Evolutionary conservation across 2,797 vertebrate genomes (phyloP), one percentile per base, ranked within the genome.

Genomic region (Vireo griseus): DNA sequence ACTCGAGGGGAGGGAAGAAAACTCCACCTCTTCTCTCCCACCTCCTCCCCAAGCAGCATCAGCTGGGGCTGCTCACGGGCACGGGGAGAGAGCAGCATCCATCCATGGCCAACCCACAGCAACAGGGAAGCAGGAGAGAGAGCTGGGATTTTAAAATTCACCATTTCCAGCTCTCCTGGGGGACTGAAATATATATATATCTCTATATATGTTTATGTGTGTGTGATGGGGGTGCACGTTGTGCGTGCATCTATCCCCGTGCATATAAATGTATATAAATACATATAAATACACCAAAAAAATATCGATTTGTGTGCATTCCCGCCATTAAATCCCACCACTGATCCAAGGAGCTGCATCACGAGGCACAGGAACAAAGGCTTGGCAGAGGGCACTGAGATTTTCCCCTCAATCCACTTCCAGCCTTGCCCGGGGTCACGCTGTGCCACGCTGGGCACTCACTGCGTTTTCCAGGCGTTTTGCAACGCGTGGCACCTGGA

Each of bases 21-120:
- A 96, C 98, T 97, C 97, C 97, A 94, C 97, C 97, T 97, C 97
- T 97, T 96, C 96, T 92, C 89, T 82, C 67, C 93, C 96, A 94
- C 96, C 96, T 94, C 94, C 96, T 97, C 95, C 95, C 95, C 96
- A 76, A 22, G 62, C 85, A 94, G 88, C 94, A 96, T 69, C 92
- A 89, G 92, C 91, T 78, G 48, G 80, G 54, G 35, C 94, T 58
- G 94, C 94, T 93, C 88, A 93, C 16, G 95, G 96, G 77, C 88
- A 87, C 31, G 5, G 57, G 58, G 62, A 63, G 62, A 63, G 88
- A 84, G 92, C 78, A 96, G 96, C 96, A 95, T 31, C 88, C 96
- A 95, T 31, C 88, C 66, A 31, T 3, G 2, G 31, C 54, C 50
- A 51, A 55, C 88, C 81, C 84, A n/a, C 33, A 8, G 54, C 66